phyloP scores from a whole-genome alignment of 2,888 invertebrate genomes.

The Apoderus coryli region DNA sequence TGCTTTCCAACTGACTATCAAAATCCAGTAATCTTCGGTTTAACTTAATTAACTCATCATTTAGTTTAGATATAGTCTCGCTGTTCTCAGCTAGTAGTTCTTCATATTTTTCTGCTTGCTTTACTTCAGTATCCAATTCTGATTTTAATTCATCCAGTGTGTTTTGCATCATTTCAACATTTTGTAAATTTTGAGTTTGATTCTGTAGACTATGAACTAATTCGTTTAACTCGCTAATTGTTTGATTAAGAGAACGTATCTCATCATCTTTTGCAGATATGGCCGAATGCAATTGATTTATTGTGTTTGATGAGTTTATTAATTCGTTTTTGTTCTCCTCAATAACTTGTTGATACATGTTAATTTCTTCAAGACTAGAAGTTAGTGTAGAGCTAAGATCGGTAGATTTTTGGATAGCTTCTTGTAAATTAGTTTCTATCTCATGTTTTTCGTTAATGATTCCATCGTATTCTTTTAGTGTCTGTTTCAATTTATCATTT shows the following conservation, averaged over 20 bases:
- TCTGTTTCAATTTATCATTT: slow-evolving; percentile 22
- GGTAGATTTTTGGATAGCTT: slow-evolving; percentile 19
- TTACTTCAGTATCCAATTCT: slow-evolving; percentile 37
- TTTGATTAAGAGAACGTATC: slow-evolving; percentile 30
- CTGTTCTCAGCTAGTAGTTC: slow-evolving; percentile 39
- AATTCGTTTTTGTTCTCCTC: slow-evolving; percentile 28
- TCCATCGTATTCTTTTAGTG: slow-evolving; percentile 21
- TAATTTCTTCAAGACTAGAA: slow-evolving; percentile 24
- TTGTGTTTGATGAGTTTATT: slow-evolving; percentile 22
- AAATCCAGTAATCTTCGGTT: slow-evolving; percentile 37
- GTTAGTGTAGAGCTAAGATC: slow-evolving; percentile 23
- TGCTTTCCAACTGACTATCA: slow-evolving; percentile 27
- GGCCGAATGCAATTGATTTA: slow-evolving; percentile 23
- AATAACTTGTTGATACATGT: slow-evolving; percentile 24
- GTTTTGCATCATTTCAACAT: slow-evolving; percentile 36
- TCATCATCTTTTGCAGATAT: slow-evolving; percentile 23
- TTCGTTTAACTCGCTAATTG: slow-evolving; percentile 37
- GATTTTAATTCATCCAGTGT: slow-evolving; percentile 41
- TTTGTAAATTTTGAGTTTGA: slow-evolving; percentile 32
- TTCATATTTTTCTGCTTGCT: slow-evolving; percentile 39
- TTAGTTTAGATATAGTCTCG: slow-evolving; percentile 45
- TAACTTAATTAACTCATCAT: slow-evolving; percentile 37
- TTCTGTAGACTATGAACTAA: slow-evolving; percentile 37
- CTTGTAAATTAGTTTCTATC: slow-evolving; percentile 20
- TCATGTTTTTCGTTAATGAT: slow-evolving; percentile 24